A percentile compares a stretch with the other conserved stretches of the same genome.
Conservation (phyloP, 2,113 vertebrate species). For the Cyrtonyx montezumae region DNA sequence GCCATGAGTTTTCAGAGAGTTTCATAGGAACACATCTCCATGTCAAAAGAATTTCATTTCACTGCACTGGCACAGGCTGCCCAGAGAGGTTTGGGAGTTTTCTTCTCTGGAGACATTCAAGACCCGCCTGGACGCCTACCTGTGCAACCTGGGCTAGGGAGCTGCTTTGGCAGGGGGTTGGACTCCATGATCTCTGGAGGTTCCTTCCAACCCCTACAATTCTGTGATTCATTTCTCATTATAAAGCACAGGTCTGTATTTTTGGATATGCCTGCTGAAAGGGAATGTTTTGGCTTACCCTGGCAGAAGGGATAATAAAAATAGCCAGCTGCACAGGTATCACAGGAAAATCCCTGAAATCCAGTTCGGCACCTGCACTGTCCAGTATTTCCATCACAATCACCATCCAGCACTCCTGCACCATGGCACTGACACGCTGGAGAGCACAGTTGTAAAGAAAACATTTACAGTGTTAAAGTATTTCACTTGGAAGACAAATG, state of each 20-base stretch:
- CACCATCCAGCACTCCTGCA: background rate
- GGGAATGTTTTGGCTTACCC: conserved; percentile 25
- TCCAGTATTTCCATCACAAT: conserved; percentile 20
- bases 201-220: too few relatives aligned
- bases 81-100: too few relatives aligned
- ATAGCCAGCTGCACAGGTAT: conserved; percentile 52
- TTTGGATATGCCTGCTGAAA: background rate
- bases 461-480: background rate
- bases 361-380: conserved; percentile 58
- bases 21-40: background rate
- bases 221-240: background rate
- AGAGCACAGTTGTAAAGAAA: background rate
- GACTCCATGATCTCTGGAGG: too few relatives aligned
- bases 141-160: too few relatives aligned
- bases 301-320: conserved; percentile 69
- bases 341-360: conserved; percentile 57
- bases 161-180: too few relatives aligned
- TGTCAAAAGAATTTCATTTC: background rate
- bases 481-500: background rate
- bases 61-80: too few relatives aligned
- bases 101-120: too few relatives aligned
- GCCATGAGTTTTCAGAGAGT: background rate
- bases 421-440: conserved; percentile 32
- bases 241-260: background rate
- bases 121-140: too few relatives aligned